Base-by-base conservation (phyloP, 1,140 invertebrate species). In the Colletes gigas region DNA sequence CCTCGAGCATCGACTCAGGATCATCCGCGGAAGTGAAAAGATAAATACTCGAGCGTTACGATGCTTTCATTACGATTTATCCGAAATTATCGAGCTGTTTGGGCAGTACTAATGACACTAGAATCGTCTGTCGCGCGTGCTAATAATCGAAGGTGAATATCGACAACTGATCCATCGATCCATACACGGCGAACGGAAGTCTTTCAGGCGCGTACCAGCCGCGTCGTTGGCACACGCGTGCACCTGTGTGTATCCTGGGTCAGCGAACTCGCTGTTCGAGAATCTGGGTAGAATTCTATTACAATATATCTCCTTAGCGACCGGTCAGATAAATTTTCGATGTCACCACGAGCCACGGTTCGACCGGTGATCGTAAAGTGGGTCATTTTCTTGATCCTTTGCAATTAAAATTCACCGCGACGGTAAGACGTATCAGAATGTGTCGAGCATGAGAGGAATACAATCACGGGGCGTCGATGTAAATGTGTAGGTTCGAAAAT, bases 131-230 rank as follows among this genome's bases (percentile, higher is more conserved):
- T 19, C 47, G 19, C 63, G 50, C 52, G 17, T 54, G 30, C n/a
- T 19, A 72, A 65, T 17, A 30, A 55, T 54, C 44, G 54, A 72
- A 71, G 50, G 8, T 47, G 41, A 60, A 21, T 54, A 59, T 44
- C 59, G 19, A 83, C 72, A 63, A 19, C 41, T n/a, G 75, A 82
- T 66, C 70, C 54, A 65, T 69, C 50, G 55, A 69, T 73, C 86
- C 71, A 59, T 85, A 83, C 52, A 85, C 71, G 82, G 83, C 30
- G 69, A 88, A 77, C 86, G 87, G 85, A 88, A 88, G 85, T 78
- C 82, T 75, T 82, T 66, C 66, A 80, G 21, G 66, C 77, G 65
- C 74, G 77, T 59, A 75, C 10, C 67, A 52, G 68, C 69, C 50
- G 72, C 60, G 75, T 83, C 65, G 75, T 62, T 66, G 59, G 30